phyloP scores from a whole-genome alignment of 92 coral and sea anemone genomes.

The Montipora capitata region DNA sequence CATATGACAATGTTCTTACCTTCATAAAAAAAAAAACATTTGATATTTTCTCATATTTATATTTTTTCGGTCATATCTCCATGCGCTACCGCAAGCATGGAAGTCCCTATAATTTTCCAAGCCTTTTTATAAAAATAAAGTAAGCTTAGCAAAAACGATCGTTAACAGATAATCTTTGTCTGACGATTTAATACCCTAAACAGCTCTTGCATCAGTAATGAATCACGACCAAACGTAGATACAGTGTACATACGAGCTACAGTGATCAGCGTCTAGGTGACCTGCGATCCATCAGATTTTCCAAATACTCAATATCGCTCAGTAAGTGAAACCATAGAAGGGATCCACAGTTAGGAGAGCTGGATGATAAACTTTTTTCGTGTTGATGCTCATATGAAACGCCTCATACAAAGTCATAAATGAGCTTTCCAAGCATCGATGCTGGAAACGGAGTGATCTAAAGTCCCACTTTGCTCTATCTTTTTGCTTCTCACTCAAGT shows the following conservation, averaged over 20 bases:
- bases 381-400: not conserved
- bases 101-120: not conserved
- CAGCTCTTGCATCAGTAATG: too few relatives aligned
- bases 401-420: not conserved
- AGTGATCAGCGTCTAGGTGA: too few relatives aligned
- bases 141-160: not conserved
- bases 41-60: not conserved
- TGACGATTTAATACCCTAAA: too few relatives aligned
- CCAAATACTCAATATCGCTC: too few relatives aligned
- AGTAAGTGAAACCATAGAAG: too few relatives aligned
- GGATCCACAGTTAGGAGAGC: too few relatives aligned
- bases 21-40: not conserved
- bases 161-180: too few relatives aligned
- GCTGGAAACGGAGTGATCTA: conserved; percentile 17
- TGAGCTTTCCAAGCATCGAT: conserved; percentile 72
- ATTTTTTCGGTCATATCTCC: conserved; percentile 11
- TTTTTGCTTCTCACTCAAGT: conserved; percentile 24
- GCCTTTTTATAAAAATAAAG: not conserved
- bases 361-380: too few relatives aligned
- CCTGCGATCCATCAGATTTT: too few relatives aligned
- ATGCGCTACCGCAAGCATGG: not conserved
- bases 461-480: conserved; percentile 64
- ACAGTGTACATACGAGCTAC: too few relatives aligned
- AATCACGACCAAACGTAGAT: too few relatives aligned
- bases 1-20: not conserved